A percentile compares a stretch with the other conserved stretches of the same genome.
Evolutionary conservation across 1,140 invertebrate species (phyloP).

Genomic region (Anoplolepis gracilipes): DNA sequence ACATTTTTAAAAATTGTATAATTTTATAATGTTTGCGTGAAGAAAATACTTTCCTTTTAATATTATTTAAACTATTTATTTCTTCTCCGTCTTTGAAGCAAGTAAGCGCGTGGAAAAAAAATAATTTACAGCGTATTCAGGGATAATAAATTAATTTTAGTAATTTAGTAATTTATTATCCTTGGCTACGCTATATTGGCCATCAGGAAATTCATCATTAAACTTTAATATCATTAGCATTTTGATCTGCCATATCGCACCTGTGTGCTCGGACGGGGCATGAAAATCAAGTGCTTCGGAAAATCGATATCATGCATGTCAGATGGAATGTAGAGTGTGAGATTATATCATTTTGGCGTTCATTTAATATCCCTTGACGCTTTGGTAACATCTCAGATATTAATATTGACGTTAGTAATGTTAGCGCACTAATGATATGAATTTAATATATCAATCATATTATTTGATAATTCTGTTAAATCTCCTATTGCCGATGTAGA

Average conservation of each 20-base stretch:
- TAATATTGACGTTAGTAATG: conserved; percentile 4
- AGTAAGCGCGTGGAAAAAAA: neutral
- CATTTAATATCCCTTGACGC: conserved; percentile 24
- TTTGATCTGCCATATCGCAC: neutral
- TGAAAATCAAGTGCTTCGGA: neutral
- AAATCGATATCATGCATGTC: conserved; percentile 28
- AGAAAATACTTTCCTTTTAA: neutral
- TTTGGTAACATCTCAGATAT: conserved; percentile 14
- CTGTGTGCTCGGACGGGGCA: neutral
- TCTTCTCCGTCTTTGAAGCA: neutral
- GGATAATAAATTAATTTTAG: too few species aligned
- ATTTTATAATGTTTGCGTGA: neutral
- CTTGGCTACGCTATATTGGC: neutral
- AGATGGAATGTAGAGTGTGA: neutral
- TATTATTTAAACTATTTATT: neutral
- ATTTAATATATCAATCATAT: conserved; percentile 2
- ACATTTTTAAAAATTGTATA: neutral
- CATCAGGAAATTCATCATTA: neutral
- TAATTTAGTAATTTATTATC: too few species aligned
- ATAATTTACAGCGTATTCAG: too few species aligned
- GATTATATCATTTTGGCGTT: conserved; percentile 19
- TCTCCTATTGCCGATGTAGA: neutral
- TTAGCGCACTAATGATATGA: neutral
- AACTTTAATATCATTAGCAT: conserved; percentile 16
- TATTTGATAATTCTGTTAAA: conserved; percentile 5